Base-by-base conservation (phyloP, 2,888 invertebrate species). In the Noctua pronuba region DNA sequence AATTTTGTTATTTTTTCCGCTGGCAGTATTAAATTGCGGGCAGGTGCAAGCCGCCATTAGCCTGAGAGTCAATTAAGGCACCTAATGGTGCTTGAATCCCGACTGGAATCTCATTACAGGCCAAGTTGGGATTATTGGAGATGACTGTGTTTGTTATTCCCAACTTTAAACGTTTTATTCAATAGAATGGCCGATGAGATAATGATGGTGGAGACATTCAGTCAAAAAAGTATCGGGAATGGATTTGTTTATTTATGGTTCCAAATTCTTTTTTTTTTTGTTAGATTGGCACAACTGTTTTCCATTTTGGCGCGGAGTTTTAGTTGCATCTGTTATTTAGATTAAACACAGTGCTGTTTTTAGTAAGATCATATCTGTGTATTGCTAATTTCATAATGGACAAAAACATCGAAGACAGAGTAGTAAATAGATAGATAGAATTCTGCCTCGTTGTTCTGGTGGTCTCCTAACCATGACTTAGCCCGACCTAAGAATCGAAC, bases 41-140 rank as follows among this genome's bases (percentile, higher is more conserved):
- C 90, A 91, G 91, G 90, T 90, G 91, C 88, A 85, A 66, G 75
- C 72, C 46, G 28, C 86, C 82, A 88, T 91, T 89, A 87, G 81
- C 79, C 80, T 77, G 80, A 89, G 86, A 89, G 88, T 91, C 88
- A 91, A 91, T 91, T 91, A 90, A 86, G 87, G 77, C 80, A 74
- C 79, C 74, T 80, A 85, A 89, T 80, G 79, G 88, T 79, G 80
- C 84, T 86, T 83, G 81, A 86, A 87, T 77, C 79, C 70, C 79
- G 76, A 83, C 84, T 87, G 82, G 86, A 89, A 89, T 88, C 86
- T 88, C 87, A 90, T 90, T 87, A 84, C 65, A 41, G 76, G 52
- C 65, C 62, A 78, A 83, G 82, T 86, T 71, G 83, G 85, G 82
- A 82, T 86, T 83, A 88, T 88, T 86, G 85, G 66, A 66, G 67